Evolutionary conservation across 2,113 vertebrate genomes (phyloP).

Genomic region (Pantherophis guttatus): DNA sequence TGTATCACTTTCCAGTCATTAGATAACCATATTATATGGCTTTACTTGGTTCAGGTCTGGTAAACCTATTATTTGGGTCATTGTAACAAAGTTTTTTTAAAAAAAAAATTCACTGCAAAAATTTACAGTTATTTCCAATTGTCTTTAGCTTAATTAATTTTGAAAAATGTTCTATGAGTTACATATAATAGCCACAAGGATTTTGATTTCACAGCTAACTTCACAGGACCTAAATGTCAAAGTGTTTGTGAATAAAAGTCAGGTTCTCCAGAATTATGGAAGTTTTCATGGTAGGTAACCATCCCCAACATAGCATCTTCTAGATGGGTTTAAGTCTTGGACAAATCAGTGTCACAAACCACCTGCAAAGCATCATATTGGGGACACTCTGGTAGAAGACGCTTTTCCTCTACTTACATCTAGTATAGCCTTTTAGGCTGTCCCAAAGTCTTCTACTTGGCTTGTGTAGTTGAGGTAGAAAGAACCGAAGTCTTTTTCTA

Average conservation of each 20-base stretch:
- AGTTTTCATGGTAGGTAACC: neutral
- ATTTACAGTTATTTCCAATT: neutral
- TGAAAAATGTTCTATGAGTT: neutral
- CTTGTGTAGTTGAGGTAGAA: neutral
- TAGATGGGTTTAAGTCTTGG: neutral
- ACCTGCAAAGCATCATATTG: neutral
- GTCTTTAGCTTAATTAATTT: neutral
- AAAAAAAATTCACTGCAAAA: neutral
- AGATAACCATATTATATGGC: neutral
- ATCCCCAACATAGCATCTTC: neutral
- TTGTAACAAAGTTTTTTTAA: neutral
- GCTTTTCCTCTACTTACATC: neutral
- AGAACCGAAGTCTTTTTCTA: neutral
- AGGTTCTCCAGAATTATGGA: neutral
- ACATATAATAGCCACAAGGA: neutral
- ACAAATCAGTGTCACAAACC: neutral
- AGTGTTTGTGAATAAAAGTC: neutral
- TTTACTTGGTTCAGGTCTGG: neutral
- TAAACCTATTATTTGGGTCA: neutral
- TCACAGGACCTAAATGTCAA: neutral
- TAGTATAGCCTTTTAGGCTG: neutral
- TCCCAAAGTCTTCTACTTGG: neutral
- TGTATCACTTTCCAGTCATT: neutral
- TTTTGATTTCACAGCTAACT: neutral
- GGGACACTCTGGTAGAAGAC: neutral